Conservation (phyloP, 2,888 invertebrate species). For the Calliphora vomitoria region DNA sequence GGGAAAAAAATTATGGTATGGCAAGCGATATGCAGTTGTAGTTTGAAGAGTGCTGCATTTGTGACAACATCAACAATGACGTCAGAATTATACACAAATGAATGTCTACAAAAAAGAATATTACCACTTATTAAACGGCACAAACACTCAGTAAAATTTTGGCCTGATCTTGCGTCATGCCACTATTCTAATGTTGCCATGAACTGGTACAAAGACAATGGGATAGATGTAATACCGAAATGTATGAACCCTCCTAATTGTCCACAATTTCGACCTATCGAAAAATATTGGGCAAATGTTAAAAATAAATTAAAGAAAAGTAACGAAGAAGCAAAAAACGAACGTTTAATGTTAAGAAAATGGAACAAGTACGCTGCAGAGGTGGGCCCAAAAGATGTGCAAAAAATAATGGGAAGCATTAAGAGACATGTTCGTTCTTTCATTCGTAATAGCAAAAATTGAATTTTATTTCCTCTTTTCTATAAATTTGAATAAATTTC, state of each 20-base stretch:
- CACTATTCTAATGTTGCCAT: neutral
- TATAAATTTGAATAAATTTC: too few species aligned
- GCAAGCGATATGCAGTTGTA: neutral
- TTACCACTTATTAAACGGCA: neutral
- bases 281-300: neutral
- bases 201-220: neutral
- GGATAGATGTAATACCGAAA: neutral
- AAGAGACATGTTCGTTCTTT: too few species aligned
- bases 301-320: slow-evolving; percentile 3
- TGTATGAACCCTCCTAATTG: neutral
- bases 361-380: too few species aligned
- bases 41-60: neutral
- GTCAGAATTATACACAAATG: neutral
- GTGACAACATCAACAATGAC: neutral
- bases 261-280: neutral
- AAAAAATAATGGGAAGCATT: too few species aligned
- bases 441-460: too few species aligned
- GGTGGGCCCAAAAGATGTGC: too few species aligned
- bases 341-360: too few species aligned
- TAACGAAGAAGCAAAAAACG: too few species aligned
- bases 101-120: neutral
- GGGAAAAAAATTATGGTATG: neutral
- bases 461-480: too few species aligned
- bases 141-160: neutral
- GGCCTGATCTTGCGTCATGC: neutral